Evolutionary conservation across 1,140 invertebrate species (phyloP).

Genomic region (Liolophura sinensis): DNA sequence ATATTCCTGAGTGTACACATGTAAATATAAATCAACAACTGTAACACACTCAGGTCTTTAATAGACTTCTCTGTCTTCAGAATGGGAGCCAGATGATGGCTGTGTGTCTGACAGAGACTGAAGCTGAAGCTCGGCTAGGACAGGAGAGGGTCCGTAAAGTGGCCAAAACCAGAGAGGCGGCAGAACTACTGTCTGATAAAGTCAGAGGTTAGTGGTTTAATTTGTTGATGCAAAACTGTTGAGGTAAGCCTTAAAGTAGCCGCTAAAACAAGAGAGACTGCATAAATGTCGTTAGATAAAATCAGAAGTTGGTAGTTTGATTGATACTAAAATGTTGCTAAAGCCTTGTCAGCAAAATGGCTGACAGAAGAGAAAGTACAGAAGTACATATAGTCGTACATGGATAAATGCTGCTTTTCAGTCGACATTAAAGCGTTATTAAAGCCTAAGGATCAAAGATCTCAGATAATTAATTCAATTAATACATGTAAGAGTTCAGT

Average conservation of each 20-base stretch:
- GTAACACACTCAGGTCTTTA: no score
- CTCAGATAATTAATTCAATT: no score
- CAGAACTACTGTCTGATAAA: constrained; percentile 55
- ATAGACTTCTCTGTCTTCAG: constrained; percentile 34
- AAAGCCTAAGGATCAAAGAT: no score
- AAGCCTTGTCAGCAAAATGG: no score
- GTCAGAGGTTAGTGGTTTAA: constrained; percentile 32
- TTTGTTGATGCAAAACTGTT: not conserved
- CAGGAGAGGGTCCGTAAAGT: constrained; percentile 60
- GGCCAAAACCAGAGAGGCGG: constrained; percentile 64
- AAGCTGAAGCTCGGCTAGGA: constrained; percentile 28
- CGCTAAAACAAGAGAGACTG: constrained; percentile 63
- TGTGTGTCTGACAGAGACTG: constrained; percentile 61
- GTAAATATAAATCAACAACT: no score
- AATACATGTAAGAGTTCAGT: no score
- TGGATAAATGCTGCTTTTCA: not conserved
- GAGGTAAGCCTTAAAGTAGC: constrained; percentile 57
- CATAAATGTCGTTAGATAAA: constrained; percentile 54
- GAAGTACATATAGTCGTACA: not conserved
- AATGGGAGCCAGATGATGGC: constrained; percentile 73
- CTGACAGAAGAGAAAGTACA: not conserved
- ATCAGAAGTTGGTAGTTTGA: constrained; percentile 32
- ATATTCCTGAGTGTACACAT: no score
- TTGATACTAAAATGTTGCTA: not conserved
- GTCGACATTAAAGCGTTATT: not conserved